These are phyloP conservation scores for Neoarius graeffei DNA, from an alignment of 2,113 vertebrate species.

Conservation along the genomic window DNA sequence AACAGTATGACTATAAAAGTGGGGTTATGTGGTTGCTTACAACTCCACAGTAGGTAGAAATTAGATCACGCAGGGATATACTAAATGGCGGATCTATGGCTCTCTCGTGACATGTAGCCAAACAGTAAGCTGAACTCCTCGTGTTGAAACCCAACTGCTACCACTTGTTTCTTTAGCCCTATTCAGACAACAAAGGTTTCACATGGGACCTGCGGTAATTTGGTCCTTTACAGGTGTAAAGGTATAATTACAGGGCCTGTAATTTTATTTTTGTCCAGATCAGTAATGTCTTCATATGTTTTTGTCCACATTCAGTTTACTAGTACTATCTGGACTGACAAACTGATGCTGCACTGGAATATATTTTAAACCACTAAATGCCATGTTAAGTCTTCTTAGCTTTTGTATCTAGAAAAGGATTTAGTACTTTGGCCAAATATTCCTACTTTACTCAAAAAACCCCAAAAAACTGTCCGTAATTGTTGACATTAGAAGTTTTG, in stretches of 20 bases:
- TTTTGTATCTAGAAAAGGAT: not conserved
- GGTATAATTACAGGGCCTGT: not conserved
- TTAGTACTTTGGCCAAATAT: not conserved
- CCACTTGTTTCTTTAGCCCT: not conserved
- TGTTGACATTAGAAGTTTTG: not conserved
- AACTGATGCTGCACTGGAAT: not conserved
- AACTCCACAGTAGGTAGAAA: slow-evolving; percentile 42
- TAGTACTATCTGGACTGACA: not conserved
- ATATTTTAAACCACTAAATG: not conserved
- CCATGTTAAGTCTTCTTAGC: not conserved
- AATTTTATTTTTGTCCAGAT: not conserved
- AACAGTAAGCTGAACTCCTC: slow-evolving; percentile 17
- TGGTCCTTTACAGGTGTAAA: not conserved
- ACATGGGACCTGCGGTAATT: not conserved
- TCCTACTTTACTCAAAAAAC: not conserved
- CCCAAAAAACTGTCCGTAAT: not conserved
- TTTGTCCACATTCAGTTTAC: not conserved
- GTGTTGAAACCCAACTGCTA: not conserved
- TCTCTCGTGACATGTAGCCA: not conserved
- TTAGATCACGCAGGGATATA: slow-evolving; percentile 21
- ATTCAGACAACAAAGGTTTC: not conserved
- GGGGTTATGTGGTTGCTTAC: slow-evolving; percentile 22
- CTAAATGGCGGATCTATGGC: not conserved
- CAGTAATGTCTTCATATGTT: not conserved
- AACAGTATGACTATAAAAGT: slow-evolving; percentile 32